These are phyloP conservation scores for Aphidoletes aphidimyza DNA, from an alignment of 2,888 invertebrate species.

Conservation along the genomic window DNA sequence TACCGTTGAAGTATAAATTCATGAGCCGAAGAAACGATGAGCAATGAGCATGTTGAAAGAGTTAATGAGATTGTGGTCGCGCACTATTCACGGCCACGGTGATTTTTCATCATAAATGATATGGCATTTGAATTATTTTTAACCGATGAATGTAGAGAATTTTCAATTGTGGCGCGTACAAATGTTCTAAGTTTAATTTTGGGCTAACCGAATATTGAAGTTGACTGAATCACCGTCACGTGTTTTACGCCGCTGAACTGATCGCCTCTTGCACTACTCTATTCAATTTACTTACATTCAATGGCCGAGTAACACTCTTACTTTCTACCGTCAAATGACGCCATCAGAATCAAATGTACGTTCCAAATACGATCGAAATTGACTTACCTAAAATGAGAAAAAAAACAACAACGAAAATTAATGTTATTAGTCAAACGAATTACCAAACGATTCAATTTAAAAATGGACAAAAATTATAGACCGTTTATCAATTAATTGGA, in stretches of 20 bases:
- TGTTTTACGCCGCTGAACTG: background rate
- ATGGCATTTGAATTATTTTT: background rate
- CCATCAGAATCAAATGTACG: background rate
- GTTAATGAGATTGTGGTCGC: background rate
- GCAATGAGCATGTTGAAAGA: background rate
- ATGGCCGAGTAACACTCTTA: slow-evolving; percentile 13
- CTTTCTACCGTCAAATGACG: background rate
- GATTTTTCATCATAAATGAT: background rate
- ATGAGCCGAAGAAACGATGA: background rate
- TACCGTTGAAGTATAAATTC: background rate
- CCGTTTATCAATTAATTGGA: slow-evolving; percentile 49
- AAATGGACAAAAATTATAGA: slow-evolving; percentile 12
- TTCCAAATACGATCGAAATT: background rate
- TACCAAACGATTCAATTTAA: background rate
- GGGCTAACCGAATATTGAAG: no score
- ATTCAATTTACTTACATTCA: background rate
- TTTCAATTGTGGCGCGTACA: no score
- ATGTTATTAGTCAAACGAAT: slow-evolving; percentile 17
- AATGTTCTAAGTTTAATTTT: no score
- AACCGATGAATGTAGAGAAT: slow-evolving; percentile 19
- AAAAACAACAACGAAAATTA: background rate
- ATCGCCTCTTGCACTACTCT: background rate
- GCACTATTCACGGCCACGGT: background rate
- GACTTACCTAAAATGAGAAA: slow-evolving; percentile 51
- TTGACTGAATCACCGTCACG: no score